phyloP scores from a whole-genome alignment of 1,140 invertebrate genomes.

The Trigoniulus corallinus region DNA sequence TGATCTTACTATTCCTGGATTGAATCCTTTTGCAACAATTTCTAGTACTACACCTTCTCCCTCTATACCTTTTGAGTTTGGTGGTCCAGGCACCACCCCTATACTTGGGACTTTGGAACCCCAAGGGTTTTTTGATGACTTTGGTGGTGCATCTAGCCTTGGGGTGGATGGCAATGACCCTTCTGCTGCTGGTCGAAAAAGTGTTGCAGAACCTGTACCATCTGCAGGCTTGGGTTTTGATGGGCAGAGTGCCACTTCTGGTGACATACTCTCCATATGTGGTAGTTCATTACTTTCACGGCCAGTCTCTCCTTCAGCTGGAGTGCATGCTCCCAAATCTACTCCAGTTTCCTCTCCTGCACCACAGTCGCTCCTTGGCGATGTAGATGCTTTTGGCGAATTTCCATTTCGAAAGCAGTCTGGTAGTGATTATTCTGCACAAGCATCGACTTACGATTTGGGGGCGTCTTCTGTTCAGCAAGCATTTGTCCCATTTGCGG shows the following conservation, averaged over 20 bases:
- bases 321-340: constrained; percentile 10
- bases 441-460: too few species aligned
- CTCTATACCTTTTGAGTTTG: constrained; percentile 13
- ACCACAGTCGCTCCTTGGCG: constrained; percentile 25
- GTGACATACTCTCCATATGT: constrained; percentile 4
- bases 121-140: not conserved
- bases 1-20: constrained; percentile 12
- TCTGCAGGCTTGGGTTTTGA: not conserved
- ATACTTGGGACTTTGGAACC: constrained; percentile 11
- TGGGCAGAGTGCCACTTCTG: constrained; percentile 8
- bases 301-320: constrained; percentile 11
- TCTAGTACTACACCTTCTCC: constrained; percentile 9
- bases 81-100: constrained; percentile 15
- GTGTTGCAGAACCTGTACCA: not conserved
- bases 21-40: constrained; percentile 14
- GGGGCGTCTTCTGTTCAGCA: constrained; percentile 13
- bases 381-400: constrained; percentile 9
- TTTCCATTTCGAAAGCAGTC: constrained; percentile 27
- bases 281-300: constrained; percentile 5
- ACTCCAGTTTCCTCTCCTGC: constrained; percentile 20
- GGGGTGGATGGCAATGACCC: not conserved
- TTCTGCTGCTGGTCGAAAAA: not conserved
- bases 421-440: too few species aligned
- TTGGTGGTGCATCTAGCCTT: constrained; percentile 4
- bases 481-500: constrained; percentile 20